These are phyloP conservation scores for Heterodera filipjevi DNA, from an alignment of 2,888 invertebrate species.

Conservation along the genomic window DNA sequence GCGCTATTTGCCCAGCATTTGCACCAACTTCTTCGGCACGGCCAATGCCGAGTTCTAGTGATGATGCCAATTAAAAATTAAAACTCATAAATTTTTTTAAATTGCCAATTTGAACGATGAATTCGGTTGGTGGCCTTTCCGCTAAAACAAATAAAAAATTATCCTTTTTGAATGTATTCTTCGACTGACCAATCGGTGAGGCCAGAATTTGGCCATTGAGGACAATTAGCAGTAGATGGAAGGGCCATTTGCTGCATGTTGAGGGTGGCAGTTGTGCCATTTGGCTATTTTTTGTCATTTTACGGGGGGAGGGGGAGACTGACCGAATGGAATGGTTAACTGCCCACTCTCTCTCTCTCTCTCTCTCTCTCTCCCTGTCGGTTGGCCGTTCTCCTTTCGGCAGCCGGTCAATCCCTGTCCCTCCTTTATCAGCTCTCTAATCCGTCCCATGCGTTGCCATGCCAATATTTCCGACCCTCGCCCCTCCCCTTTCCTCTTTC, in stretches of 20 bases:
- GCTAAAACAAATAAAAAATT: not conserved
- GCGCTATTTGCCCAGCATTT: not conserved
- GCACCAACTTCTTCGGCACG: not conserved
- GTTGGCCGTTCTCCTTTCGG: not conserved
- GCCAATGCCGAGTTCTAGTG: slow-evolving; percentile 14
- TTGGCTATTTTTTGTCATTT: slow-evolving; percentile 1
- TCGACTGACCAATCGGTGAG: not conserved
- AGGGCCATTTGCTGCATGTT: not conserved
- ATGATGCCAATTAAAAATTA: not conserved
- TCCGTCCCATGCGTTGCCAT: not conserved
- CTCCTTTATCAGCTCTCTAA: not conserved
- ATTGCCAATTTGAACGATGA: slow-evolving; percentile 23
- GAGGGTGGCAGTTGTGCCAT: not conserved
- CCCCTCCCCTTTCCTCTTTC: not conserved
- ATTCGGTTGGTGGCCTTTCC: slow-evolving; percentile 18
- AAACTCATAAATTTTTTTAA: not conserved
- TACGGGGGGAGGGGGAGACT: not conserved
- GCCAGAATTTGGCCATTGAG: not conserved
- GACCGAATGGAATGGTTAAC: not conserved
- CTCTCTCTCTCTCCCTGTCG: not conserved
- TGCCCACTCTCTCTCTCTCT: not conserved
- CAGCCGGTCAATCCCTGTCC: not conserved
- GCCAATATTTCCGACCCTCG: not conserved
- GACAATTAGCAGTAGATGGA: slow-evolving; percentile 2
- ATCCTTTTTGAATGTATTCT: not conserved